Percentiles rank a stretch among this genome's conserved stretches.
phyloP scores from a whole-genome alignment of 1,140 invertebrate species.

The Camponotus pennsylvanicus region DNA sequence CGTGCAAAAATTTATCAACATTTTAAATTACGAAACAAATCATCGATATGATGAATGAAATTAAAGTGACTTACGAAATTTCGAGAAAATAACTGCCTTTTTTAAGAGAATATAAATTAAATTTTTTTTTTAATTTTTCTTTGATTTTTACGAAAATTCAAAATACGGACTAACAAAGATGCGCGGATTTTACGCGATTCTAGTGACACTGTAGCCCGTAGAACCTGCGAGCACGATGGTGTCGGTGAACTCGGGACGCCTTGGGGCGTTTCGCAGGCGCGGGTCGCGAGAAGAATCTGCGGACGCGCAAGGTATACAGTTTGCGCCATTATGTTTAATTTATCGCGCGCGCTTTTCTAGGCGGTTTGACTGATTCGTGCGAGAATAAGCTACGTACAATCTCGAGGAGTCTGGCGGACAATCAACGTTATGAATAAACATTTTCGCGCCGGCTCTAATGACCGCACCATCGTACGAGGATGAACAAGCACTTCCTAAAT shows the following conservation, averaged over 20 bases:
- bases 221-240: constrained; percentile 58
- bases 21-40: constrained; percentile 1
- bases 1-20: neutral
- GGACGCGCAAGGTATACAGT: constrained; percentile 56
- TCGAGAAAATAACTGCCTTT: neutral
- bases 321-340: constrained; percentile 74
- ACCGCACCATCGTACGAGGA: neutral
- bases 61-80: neutral
- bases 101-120: neutral
- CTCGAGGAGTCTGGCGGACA: neutral
- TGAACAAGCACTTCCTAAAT: constrained; percentile 44
- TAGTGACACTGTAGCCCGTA: constrained; percentile 66
- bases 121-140: neutral
- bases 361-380: constrained; percentile 40
- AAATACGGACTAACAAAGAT: constrained; percentile 15
- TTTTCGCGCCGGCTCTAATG: constrained; percentile 14
- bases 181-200: constrained; percentile 48
- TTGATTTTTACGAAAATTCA: neutral
- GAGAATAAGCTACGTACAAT: neutral
- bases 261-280: constrained; percentile 69
- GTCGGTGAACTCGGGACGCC: constrained; percentile 72
- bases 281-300: constrained; percentile 69
- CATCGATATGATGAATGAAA: neutral
- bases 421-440: constrained; percentile 49
- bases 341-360: constrained; percentile 41